Base-by-base conservation (phyloP, 2,797 vertebrate genomes). In the Nasua narica region DNA sequence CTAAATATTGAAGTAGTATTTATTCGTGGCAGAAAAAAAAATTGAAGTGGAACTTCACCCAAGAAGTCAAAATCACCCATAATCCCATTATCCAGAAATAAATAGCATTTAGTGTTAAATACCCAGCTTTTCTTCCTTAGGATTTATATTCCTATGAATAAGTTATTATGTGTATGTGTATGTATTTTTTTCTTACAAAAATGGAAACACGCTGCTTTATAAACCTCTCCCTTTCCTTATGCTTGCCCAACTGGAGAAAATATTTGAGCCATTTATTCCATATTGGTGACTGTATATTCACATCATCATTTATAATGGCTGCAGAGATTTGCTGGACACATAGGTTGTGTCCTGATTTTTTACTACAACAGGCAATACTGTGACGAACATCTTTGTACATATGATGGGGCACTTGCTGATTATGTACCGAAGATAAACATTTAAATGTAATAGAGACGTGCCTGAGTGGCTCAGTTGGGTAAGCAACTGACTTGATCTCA, bases 1-100 rank as follows among this genome's bases (percentile, higher is more conserved):
- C 48, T 92, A 92, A 90, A 48, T 97, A 43, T 90, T 70, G 48
- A 94, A 96, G n/a, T 65, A 81, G 37, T 94, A 74, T 92, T 54
- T 97, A 32, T 87, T 97, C 4, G 7, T 95, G 67, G 37, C 29
- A 90, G 25, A 48, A 54, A 78, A 86, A 86, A 93, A 70, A 67
- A 62, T 19, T 86, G 83, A 91, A 81, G n/a, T 87, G 81, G 72
- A 87, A 21, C 43, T 14, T 83, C 43, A 29, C 70, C 18, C 10
- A 81, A 58, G 40, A 93, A 96, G 37, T 35, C 90, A 94, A 72
- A 91, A 67, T 67, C 48, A 84, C 11, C 18, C 13, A 56, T 77
- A 32, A 43, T 85, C 29, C 21, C 8, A 40, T 35, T 86, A 21
- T 85, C 70, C 25, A 90, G 54, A 95, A 87, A 67, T 60, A 94